Conservation (phyloP, 2,113 vertebrate species). For the Lepidothrix coronata region DNA sequence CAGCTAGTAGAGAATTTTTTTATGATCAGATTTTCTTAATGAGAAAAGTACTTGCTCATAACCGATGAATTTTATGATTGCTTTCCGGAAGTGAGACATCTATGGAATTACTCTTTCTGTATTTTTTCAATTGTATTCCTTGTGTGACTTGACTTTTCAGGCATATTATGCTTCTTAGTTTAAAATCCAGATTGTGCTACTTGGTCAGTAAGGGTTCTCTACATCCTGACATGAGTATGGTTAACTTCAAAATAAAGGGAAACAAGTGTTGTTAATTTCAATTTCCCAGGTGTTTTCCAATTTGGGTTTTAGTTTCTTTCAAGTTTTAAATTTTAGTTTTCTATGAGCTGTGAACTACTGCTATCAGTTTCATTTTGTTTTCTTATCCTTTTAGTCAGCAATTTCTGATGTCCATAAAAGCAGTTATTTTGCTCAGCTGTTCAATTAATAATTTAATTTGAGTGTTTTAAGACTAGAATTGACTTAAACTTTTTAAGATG, state of each 20-base stretch:
- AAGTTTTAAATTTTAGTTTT: background rate
- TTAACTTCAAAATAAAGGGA: background rate
- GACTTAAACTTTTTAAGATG: background rate
- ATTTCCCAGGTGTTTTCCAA: background rate
- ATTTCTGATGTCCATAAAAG: background rate
- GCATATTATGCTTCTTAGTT: background rate
- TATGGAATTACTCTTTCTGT: background rate
- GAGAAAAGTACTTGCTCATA: background rate
- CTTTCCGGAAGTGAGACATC: background rate
- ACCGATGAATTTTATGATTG: background rate
- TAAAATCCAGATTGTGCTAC: background rate
- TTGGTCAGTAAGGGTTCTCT: background rate
- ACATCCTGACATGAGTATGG: background rate
- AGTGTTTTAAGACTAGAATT: background rate
- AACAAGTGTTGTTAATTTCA: background rate
- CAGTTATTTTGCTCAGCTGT: background rate
- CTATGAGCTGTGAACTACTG: background rate
- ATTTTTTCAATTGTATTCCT: background rate
- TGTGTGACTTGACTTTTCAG: background rate
- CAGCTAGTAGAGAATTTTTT: background rate
- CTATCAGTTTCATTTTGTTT: background rate
- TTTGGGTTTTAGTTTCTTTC: background rate
- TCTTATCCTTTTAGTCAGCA: background rate
- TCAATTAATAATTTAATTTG: background rate
- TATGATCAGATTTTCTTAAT: background rate